Evolutionary conservation across 2,888 invertebrate genomes (phyloP).

Genomic region (Hyposoter didymator): DNA sequence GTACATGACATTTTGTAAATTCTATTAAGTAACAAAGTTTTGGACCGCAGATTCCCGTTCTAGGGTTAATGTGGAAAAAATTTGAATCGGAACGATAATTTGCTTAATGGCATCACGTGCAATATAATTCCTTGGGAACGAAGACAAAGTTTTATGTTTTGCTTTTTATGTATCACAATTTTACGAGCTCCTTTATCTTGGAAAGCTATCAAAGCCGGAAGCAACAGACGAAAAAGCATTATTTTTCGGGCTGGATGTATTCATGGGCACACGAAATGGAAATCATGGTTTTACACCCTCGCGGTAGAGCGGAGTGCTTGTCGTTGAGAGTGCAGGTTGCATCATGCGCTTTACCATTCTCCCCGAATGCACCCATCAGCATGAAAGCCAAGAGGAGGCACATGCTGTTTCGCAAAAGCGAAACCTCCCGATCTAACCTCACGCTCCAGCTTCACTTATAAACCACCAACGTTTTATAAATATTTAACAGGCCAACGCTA

Average conservation of each 20-base stretch:
- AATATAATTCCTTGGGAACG: background rate
- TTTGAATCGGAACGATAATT: background rate
- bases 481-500: conserved; percentile 73
- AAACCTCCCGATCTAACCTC: conserved; percentile 66
- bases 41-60: background rate
- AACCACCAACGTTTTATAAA: conserved; percentile 77
- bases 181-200: background rate
- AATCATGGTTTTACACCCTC: conserved; percentile 75
- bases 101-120: background rate
- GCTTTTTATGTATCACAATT: conserved; percentile 13
- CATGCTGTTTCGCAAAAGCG: conserved; percentile 51
- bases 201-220: conserved; percentile 17
- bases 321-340: conserved; percentile 22
- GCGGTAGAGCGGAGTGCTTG: conserved; percentile 33
- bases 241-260: conserved; percentile 65
- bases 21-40: background rate
- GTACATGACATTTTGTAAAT: background rate
- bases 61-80: background rate
- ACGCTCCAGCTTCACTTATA: conserved; percentile 72
- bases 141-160: background rate
- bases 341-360: conserved; percentile 35
- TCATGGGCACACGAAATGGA: conserved; percentile 77
- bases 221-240: conserved; percentile 26
- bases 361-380: conserved; percentile 47
- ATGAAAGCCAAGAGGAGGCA: conserved; percentile 48